These are phyloP conservation scores for Axis porcinus DNA, from an alignment of 2,113 vertebrate species.

Conservation along the genomic window DNA sequence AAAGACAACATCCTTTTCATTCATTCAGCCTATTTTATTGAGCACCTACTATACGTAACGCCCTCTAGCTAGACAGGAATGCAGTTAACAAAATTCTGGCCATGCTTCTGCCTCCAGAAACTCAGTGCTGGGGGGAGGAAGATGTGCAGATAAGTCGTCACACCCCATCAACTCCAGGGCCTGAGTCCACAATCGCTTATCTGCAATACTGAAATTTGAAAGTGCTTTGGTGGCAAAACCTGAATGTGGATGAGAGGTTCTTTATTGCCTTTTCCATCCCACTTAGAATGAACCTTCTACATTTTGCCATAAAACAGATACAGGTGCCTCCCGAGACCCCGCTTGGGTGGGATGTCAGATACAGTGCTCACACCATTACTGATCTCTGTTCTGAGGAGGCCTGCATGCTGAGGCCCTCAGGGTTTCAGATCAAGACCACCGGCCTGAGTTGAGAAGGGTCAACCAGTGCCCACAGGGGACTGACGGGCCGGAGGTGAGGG, in stretches of 20 bases:
- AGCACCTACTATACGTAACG: not conserved
- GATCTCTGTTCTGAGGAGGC: not conserved
- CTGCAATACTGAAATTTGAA: not conserved
- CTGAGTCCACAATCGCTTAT: not conserved
- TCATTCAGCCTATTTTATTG: not conserved
- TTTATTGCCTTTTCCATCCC: accelerated
- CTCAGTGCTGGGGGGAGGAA: accelerated
- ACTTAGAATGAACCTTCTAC: not conserved
- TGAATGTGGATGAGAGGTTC: accelerated
- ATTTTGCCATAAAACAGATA: accelerated
- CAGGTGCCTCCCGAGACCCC: not conserved
- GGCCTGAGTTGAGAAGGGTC: not conserved
- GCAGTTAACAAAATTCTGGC: too few relatives aligned
- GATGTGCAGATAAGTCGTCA: accelerated
- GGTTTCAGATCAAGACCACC: accelerated
- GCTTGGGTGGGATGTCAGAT: accelerated
- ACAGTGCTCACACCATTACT: accelerated
- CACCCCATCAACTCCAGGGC: not conserved
- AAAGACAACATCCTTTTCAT: not conserved
- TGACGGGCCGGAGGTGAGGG: not conserved
- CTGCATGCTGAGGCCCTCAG: not conserved
- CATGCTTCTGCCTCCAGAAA: not conserved
- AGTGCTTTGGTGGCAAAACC: not conserved
- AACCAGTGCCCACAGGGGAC: accelerated
- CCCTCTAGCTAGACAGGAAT: not conserved